Percentiles rank a stretch among this genome's conserved stretches.
Evolutionary conservation across 37 sponge, comb jelly and placozoan species (phyloP).

Genomic region (Petrosia ficiformis): DNA sequence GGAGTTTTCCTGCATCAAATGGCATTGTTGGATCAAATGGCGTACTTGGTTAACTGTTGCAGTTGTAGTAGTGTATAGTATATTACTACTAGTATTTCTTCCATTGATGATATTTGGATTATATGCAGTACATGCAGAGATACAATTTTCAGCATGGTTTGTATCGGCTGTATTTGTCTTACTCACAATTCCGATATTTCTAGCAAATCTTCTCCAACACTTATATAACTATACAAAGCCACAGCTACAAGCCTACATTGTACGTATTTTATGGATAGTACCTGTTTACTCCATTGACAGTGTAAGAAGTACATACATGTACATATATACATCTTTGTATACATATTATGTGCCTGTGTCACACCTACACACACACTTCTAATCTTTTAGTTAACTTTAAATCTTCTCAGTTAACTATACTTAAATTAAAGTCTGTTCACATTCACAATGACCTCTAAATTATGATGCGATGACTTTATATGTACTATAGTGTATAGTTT

Average conservation of each 20-base stretch:
- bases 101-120: constrained; percentile 69
- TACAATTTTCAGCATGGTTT: constrained; percentile 80
- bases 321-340: no score
- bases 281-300: constrained; percentile 83
- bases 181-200: constrained; percentile 80
- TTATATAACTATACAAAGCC: constrained; percentile 86
- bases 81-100: constrained; percentile 46
- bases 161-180: constrained; percentile 82
- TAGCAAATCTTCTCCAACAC: constrained; percentile 72
- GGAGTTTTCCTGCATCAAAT: constrained; percentile 4
- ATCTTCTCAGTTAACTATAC: no score
- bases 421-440: no score
- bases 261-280: constrained; percentile 88
- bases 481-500: no score
- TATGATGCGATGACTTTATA: no score
- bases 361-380: no score
- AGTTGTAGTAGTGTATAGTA: constrained; percentile 24
- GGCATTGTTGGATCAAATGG: constrained; percentile 65
- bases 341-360: no score
- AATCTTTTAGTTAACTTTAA: no score
- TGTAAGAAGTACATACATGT: constrained; percentile 54
- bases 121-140: constrained; percentile 12
- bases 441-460: no score
- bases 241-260: constrained; percentile 78
- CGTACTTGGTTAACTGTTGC: constrained; percentile 24